Conservation (phyloP, 92 coral and sea anemone species). For the Heliopora coerulea region DNA sequence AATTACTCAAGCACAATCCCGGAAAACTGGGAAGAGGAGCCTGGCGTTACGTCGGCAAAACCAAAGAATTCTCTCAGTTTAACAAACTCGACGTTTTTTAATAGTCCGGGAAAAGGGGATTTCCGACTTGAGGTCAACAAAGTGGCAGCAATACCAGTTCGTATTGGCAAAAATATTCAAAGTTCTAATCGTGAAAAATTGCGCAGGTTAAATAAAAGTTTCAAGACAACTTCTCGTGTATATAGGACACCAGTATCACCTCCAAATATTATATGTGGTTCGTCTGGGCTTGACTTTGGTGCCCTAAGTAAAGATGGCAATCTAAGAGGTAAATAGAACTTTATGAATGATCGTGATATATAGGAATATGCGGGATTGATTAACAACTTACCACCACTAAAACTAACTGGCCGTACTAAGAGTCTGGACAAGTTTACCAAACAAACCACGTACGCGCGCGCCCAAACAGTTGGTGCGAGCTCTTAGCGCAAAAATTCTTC, state of each 20-base stretch:
- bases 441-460: no score
- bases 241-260: neutral
- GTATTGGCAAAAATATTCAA: neutral
- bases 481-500: no score
- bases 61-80: neutral
- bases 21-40: slow-evolving; percentile 8
- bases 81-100: neutral
- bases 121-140: neutral
- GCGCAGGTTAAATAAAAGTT: neutral
- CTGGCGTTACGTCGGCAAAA: neutral
- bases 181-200: neutral
- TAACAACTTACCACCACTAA: no score
- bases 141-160: neutral
- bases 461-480: no score
- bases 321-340: no score
- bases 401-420: no score
- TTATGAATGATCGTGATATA: no score
- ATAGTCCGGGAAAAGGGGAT: neutral
- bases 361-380: no score
- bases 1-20: neutral
- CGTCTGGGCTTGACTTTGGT: no score
- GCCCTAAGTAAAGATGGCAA: no score
- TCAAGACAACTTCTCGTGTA: neutral
- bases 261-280: neutral
- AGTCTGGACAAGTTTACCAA: no score